phyloP scores from a whole-genome alignment of 1,140 invertebrate genomes.

The Scaptomyza graminum region DNA sequence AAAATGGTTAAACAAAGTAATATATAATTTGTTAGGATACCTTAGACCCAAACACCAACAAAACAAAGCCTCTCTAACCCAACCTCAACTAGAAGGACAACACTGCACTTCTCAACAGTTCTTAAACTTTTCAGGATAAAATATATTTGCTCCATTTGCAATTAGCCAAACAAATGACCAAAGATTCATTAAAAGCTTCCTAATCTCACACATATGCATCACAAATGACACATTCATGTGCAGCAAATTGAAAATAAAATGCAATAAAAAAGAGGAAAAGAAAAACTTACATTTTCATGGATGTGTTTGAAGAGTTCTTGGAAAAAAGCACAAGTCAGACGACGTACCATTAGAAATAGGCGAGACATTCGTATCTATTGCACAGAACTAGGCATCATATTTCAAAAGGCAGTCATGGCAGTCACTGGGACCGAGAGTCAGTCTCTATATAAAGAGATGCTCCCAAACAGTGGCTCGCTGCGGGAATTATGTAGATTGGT shows the following conservation, averaged over 20 bases:
- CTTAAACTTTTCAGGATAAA: too few species aligned
- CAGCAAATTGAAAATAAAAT: slow-evolving; percentile 26
- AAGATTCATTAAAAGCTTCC: slow-evolving; percentile 45
- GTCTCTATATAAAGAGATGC: not conserved
- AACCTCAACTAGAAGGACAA: too few species aligned
- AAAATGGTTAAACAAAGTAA: too few species aligned
- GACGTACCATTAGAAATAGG: slow-evolving; percentile 38
- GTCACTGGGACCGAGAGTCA: slow-evolving; percentile 12
- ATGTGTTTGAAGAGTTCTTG: slow-evolving; percentile 28
- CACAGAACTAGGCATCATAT: slow-evolving; percentile 66
- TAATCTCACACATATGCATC: slow-evolving; percentile 41
- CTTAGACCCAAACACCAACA: too few species aligned
- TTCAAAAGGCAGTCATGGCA: slow-evolving; percentile 51
- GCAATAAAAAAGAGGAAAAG: not conserved
- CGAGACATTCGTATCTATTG: slow-evolving; percentile 50
- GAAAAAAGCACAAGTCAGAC: slow-evolving; percentile 29
- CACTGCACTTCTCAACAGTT: too few species aligned
- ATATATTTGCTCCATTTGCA: not conserved
- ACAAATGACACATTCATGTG: slow-evolving; percentile 38
- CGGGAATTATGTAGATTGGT: slow-evolving; percentile 47
- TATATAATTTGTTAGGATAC: too few species aligned
- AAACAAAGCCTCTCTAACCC: too few species aligned
- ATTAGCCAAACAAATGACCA: slow-evolving; percentile 26
- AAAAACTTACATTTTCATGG: slow-evolving; percentile 18
- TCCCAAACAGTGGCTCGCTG: slow-evolving; percentile 6